These are phyloP conservation scores for Squalus acanthias DNA, from an alignment of 2,797 vertebrate genomes.

Conservation along the genomic window DNA sequence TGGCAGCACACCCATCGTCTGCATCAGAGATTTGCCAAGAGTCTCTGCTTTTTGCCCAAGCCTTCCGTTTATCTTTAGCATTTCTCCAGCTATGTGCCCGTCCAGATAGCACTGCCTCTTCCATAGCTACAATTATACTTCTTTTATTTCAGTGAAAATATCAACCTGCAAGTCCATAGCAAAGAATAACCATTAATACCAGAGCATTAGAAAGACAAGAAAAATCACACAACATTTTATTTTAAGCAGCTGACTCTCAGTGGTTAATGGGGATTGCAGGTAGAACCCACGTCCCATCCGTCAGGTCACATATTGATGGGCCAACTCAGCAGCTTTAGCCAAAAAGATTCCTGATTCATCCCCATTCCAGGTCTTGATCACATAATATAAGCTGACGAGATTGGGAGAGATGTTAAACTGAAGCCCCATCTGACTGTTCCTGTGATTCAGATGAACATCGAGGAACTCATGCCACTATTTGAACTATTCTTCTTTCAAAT, in stretches of 20 bases:
- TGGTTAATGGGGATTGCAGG: not conserved
- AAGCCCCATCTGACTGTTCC: not conserved
- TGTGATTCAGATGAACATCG: not conserved
- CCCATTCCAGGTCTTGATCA: not conserved
- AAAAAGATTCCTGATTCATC: not conserved
- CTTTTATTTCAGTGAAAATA: not conserved
- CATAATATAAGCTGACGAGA: not conserved
- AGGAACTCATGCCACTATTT: not conserved
- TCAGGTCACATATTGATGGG: not conserved
- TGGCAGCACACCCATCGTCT: slow-evolving; percentile 55
- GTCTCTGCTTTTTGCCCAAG: slow-evolving; percentile 74
- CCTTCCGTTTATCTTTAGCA: slow-evolving; percentile 65
- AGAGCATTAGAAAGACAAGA: not conserved
- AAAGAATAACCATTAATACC: not conserved
- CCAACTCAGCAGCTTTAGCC: not conserved
- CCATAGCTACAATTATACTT: slow-evolving; percentile 48
- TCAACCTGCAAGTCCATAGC: not conserved
- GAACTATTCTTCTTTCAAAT: not conserved
- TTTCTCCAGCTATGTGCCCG: slow-evolving; percentile 52
- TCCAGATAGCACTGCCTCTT: slow-evolving; percentile 51
- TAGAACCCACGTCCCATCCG: not conserved
- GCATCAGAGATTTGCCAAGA: slow-evolving; percentile 73
- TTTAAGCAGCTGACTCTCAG: not conserved
- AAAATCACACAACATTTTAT: not conserved
- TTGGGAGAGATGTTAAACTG: not conserved